Conservation (phyloP, 2,888 invertebrate species). For the Ormyrus pomaceus region DNA sequence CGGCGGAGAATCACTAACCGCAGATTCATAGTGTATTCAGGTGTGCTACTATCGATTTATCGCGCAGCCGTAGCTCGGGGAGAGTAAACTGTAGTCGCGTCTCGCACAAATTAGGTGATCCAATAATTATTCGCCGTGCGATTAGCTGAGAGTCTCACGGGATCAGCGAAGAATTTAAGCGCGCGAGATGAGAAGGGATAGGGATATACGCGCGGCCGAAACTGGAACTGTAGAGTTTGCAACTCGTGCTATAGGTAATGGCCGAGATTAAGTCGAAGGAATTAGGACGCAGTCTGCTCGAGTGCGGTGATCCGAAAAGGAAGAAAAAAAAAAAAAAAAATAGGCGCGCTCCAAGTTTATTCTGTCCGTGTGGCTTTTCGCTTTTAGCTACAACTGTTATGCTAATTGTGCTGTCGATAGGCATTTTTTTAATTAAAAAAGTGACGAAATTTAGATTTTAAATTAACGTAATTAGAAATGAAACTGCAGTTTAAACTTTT, state of each 20-base stretch:
- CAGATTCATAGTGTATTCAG: too few species aligned
- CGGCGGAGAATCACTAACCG: too few species aligned
- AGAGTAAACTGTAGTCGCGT: background rate
- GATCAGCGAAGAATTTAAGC: constrained; percentile 8
- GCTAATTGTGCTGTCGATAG: too few species aligned
- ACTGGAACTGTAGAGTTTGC: constrained; percentile 23
- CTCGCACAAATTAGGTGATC: constrained; percentile 29
- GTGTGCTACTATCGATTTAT: background rate
- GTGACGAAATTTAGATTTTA: too few species aligned
- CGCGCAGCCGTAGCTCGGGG: too few species aligned
- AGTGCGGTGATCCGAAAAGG: background rate
- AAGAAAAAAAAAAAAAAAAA: too few species aligned
- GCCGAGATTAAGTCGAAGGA: constrained; percentile 41
- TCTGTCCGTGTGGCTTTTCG: too few species aligned
- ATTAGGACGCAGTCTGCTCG: constrained; percentile 11
- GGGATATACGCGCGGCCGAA: background rate
- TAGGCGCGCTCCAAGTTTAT: too few species aligned
- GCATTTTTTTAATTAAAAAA: too few species aligned
- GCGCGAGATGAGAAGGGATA: background rate
- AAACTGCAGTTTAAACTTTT: too few species aligned
- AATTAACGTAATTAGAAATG: too few species aligned
- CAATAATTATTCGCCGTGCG: constrained; percentile 36
- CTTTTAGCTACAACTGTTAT: too few species aligned
- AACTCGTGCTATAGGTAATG: constrained; percentile 19
- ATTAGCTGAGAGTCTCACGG: constrained; percentile 31